Evolutionary conservation across 2,797 vertebrate genomes (phyloP), one percentile per base, ranked within the genome.

Genomic region (Mycteria americana): DNA sequence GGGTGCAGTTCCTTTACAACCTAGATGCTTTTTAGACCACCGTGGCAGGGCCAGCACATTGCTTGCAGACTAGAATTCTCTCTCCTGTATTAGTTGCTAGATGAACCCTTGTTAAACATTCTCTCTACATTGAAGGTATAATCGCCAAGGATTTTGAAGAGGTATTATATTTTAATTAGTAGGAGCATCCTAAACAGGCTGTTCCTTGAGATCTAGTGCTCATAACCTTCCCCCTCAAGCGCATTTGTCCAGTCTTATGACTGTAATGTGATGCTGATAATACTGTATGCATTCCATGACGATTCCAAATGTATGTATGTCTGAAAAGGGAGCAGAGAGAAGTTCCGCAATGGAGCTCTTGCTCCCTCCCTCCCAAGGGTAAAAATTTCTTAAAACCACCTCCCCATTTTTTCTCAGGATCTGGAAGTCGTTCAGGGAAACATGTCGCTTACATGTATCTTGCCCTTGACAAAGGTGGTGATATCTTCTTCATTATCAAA

Each of bases 401-500:
- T 93, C 56, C 59, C 31, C 3, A 3, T 45, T 64, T 48, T 25
- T 65, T 39, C 48, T 60, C 45, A 79, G 37, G 37, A 89, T 25
- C 18, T 23, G 30, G 12, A 91, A 92, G 18, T 14, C 31, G 50
- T 75, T 25, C 33, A 67, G 33, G 31, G 64, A 92, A 82, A 81
- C 10, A 24, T 0, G 14, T 8, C 7, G 7, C 98, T 85, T 98
- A 99, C 99, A 23, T 98, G 99, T 89, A 99, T 99, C 96, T 99
- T 99, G 95, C 99, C 99, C 97, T 99, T 99, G 97, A 99, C 99
- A 31, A 99, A 99, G 65, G 99, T 99, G 79, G 99, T 99, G 97
- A 99, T 98, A 41, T 99, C 99, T 82, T 99, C 99, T 63, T 99
- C 99, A 9, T 98, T 99, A 92, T 99, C 99, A 56, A 99, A 99